phyloP scores from a whole-genome alignment of 2,113 vertebrate genomes.

The Acrocephalus arundinaceus region DNA sequence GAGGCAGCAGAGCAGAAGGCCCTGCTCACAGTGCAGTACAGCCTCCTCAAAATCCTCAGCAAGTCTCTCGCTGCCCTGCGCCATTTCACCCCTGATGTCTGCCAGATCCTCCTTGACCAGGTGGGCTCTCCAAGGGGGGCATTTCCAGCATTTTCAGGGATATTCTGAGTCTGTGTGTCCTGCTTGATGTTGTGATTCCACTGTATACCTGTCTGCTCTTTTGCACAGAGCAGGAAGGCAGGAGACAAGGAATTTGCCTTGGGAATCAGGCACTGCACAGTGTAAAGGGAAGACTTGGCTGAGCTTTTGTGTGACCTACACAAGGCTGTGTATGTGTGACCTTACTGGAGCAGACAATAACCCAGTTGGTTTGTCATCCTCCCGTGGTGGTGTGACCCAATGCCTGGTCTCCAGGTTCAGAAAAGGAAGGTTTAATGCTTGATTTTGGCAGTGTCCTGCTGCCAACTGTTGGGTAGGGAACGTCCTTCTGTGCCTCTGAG shows the following conservation, averaged over 20 bases:
- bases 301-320: background rate
- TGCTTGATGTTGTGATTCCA: background rate
- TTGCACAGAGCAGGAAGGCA: background rate
- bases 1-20: constrained; percentile 89
- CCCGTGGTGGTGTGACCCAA: background rate
- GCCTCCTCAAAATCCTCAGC: constrained; percentile 96
- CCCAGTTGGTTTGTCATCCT: background rate
- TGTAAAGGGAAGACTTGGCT: background rate
- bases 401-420: background rate
- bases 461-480: background rate
- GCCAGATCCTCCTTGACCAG: constrained; percentile 96
- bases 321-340: fast-evolving
- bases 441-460: background rate
- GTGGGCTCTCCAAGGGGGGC: constrained; percentile 37
- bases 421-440: background rate
- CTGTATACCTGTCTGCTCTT: background rate
- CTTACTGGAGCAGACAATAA: background rate
- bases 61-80: constrained; percentile 91
- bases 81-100: constrained; percentile 95
- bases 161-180: background rate
- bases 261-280: background rate
- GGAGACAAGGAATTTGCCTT: background rate
- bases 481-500: background rate
- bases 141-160: background rate
- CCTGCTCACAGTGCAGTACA: constrained; percentile 87